Base-by-base conservation (phyloP, 2,888 invertebrate species). In the Anoplius nigerrimus region DNA sequence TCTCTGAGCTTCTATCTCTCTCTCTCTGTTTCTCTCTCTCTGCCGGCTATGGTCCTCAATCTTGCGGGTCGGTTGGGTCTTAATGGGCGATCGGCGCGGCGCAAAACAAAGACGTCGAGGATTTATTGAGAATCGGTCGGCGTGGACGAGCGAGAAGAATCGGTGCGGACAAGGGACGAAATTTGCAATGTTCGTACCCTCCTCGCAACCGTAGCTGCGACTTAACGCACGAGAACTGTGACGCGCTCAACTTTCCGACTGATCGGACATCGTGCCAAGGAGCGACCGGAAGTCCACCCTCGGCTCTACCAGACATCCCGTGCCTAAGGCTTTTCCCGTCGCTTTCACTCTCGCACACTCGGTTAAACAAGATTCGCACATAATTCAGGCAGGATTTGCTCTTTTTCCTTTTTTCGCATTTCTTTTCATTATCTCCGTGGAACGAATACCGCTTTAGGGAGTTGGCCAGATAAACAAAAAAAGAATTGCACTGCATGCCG, bases 391-490 rank as follows among this genome's bases (percentile, higher is more conserved):
- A 72, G n/a, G 67, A 73, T 71, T 72, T 73, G 68, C 56, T 69
- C 34, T 68, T 71, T 73, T 71, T 43, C 62, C 54, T 58, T 55
- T 61, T 66, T 62, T 46, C 59, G 18, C 67, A 68, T 66, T 69
- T 74, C 69, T 60, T 64, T 66, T 61, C 69, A 65, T 62, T n/a
- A 61, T 48, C 34, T 54, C 71, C 62, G 75, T 66, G 74, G 78
- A 84, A 86, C 83, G 83, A 86, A 85, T 87, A 88, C 86, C 85
- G 86, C 88, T 88, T 88, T 84, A 88, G 88, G 88, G 88, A 88
- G 87, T 88, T 87, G 88, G 88, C 88, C 88, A 88, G 86, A 87
- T 85, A 85, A 81, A 79, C 76, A 78, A 66, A 78, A 79, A 75
- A 81, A 74, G 75, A 71, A 82, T 70, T 80, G 71, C 75, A 72